Evolutionary conservation across 1,140 invertebrate species (phyloP).

Genomic region (Tetraneura akinire): DNA sequence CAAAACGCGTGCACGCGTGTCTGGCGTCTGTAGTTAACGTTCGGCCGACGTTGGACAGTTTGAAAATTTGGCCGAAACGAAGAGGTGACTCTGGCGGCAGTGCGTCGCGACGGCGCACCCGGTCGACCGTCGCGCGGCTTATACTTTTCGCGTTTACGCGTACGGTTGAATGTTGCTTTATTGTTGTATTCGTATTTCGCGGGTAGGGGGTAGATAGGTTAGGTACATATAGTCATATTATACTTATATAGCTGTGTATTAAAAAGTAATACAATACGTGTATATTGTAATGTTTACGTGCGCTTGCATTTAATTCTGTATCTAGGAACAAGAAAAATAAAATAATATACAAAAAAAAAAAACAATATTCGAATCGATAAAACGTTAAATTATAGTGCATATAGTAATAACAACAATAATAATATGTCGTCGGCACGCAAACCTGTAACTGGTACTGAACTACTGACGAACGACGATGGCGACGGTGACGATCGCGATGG

Average conservation of each 20-base stretch:
- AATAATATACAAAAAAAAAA: no score
- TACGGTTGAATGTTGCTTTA: no score
- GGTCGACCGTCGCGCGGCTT: no score
- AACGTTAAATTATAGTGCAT: neutral
- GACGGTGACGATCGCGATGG: neutral
- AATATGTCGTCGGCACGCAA: neutral
- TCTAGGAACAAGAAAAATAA: neutral
- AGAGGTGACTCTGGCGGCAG: neutral
- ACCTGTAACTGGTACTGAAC: conserved; percentile 50
- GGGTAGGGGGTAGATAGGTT: no score
- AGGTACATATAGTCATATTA: neutral
- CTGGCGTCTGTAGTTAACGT: conserved; percentile 1
- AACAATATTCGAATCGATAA: neutral
- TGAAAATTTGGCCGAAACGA: neutral
- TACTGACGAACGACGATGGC: no score
- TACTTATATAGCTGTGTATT: no score
- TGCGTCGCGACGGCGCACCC: neutral
- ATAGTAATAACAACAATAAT: neutral
- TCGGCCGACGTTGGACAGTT: neutral
- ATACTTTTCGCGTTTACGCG: no score
- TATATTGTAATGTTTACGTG: neutral
- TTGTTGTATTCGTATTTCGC: no score
- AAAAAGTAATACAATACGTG: no score
- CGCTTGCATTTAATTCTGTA: neutral
- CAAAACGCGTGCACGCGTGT: neutral